phyloP scores from a whole-genome alignment of 2,888 invertebrate genomes.

The Lordiphosa fenestrarum region DNA sequence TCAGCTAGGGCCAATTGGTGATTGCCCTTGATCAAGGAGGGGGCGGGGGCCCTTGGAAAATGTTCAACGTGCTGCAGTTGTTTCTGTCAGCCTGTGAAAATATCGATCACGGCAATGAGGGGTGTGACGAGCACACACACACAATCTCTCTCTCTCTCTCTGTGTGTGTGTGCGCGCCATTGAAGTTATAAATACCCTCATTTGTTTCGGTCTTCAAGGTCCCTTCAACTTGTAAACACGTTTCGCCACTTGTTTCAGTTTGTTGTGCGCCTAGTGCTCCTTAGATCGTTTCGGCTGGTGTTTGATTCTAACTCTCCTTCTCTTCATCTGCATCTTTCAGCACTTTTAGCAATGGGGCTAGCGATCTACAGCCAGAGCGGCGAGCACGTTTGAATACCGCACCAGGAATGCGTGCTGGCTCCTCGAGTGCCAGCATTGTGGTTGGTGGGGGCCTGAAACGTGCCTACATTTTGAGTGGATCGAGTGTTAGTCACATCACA shows the following conservation, averaged over 20 bases:
- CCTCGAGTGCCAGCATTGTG: slow-evolving; percentile 42
- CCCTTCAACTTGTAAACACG: slow-evolving; percentile 14
- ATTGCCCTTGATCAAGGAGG: slow-evolving; percentile 11
- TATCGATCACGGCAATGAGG: slow-evolving; percentile 60
- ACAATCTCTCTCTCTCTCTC: neutral
- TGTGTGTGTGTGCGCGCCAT: slow-evolving; percentile 19
- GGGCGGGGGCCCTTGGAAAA: slow-evolving; percentile 15
- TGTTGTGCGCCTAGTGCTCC: slow-evolving; percentile 64
- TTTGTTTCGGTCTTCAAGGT: slow-evolving; percentile 49
- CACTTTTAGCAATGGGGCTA: slow-evolving; percentile 80
- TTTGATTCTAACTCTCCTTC: slow-evolving; percentile 29
- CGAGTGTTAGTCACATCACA: slow-evolving; percentile 76
- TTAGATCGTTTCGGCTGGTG: slow-evolving; percentile 39
- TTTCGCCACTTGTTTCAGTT: slow-evolving; percentile 30
- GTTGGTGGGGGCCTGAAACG: slow-evolving; percentile 64
- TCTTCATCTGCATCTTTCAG: slow-evolving; percentile 76
- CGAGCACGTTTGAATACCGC: slow-evolving; percentile 79
- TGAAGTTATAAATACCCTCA: slow-evolving; percentile 38
- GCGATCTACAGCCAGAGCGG: slow-evolving; percentile 75
- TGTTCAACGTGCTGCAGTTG: slow-evolving; percentile 9
- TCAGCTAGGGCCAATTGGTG: slow-evolving; percentile 38
- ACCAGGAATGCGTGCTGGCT: slow-evolving; percentile 71
- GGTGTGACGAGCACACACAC: slow-evolving; percentile 25
- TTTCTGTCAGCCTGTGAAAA: slow-evolving; percentile 67
- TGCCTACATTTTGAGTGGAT: slow-evolving; percentile 72